Percentiles rank a stretch among this genome's conserved stretches.
phyloP scores from a whole-genome alignment of 2,888 invertebrate species.

The Buathra laborator region DNA sequence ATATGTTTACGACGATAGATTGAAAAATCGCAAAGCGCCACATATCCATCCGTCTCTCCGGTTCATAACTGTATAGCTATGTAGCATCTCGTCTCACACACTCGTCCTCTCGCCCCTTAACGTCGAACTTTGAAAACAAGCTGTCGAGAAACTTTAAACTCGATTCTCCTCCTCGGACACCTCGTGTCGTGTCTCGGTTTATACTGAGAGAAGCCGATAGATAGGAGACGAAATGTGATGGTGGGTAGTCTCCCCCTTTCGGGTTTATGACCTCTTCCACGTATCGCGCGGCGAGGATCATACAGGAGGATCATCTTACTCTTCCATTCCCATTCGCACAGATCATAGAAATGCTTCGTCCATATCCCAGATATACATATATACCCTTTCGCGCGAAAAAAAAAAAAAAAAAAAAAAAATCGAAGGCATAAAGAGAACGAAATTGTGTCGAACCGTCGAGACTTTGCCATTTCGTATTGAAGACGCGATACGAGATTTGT shows the following conservation, averaged over 20 bases:
- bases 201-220: constrained; percentile 25
- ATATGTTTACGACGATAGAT: constrained; percentile 35
- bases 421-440: constrained; percentile 14
- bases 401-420: background rate
- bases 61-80: background rate
- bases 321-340: constrained; percentile 39
- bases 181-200: constrained; percentile 30
- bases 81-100: constrained; percentile 40
- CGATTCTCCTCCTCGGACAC: constrained; percentile 48
- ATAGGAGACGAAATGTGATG: constrained; percentile 22
- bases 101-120: constrained; percentile 37
- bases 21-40: constrained; percentile 61
- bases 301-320: constrained; percentile 48
- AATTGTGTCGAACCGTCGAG: constrained; percentile 44
- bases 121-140: constrained; percentile 70
- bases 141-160: constrained; percentile 73
- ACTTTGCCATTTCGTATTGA: constrained; percentile 4
- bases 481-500: constrained; percentile 18
- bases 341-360: constrained; percentile 30
- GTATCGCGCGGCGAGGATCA: constrained; percentile 27
- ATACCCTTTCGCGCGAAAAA: background rate
- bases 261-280: constrained; percentile 53
- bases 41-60: constrained; percentile 16
- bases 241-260: constrained; percentile 27
- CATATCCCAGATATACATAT: background rate